These are phyloP conservation scores for Aleiodes leptofemur DNA, from an alignment of 2,888 invertebrate species.

Conservation along the genomic window DNA sequence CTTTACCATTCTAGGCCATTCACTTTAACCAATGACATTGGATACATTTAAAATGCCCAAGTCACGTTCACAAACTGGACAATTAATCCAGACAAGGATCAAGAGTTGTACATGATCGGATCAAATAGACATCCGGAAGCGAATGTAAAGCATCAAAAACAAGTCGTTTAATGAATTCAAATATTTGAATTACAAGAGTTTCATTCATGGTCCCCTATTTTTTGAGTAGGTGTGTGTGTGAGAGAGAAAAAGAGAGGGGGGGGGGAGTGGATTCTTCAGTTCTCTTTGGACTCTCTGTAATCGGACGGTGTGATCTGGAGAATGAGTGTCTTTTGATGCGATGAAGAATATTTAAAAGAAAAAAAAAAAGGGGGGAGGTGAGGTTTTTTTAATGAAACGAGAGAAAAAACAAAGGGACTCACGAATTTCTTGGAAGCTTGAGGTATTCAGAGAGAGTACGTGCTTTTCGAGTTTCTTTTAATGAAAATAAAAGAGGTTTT, in stretches of 20 bases:
- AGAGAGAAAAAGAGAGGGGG: neutral
- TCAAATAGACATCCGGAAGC: constrained; percentile 19
- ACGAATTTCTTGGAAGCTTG: constrained; percentile 7
- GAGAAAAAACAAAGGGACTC: constrained; percentile 41
- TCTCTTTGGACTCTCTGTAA: constrained; percentile 50
- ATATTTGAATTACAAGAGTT: constrained; percentile 64
- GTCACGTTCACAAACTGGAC: constrained; percentile 29
- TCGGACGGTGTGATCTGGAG: constrained; percentile 66
- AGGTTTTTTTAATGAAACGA: neutral
- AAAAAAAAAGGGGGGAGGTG: constrained; percentile 44
- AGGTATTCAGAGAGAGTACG: too few relatives aligned
- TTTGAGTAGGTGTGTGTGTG: too few relatives aligned
- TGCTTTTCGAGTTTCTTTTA: too few relatives aligned
- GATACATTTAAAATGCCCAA: constrained; percentile 16
- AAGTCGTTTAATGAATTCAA: constrained; percentile 66
- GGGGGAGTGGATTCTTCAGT: constrained; percentile 16
- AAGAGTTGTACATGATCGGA: constrained; percentile 19
- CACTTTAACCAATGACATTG: constrained; percentile 4
- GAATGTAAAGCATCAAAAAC: constrained; percentile 2
- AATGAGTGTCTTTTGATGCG: constrained; percentile 57
- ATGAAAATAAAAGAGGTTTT: too few relatives aligned
- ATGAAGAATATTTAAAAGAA: constrained; percentile 49
- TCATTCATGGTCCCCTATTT: constrained; percentile 50
- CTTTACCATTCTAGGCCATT: neutral
- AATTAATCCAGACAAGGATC: constrained; percentile 47